Conservation (phyloP, 2,797 vertebrate species). For the Nannoperca australis region DNA sequence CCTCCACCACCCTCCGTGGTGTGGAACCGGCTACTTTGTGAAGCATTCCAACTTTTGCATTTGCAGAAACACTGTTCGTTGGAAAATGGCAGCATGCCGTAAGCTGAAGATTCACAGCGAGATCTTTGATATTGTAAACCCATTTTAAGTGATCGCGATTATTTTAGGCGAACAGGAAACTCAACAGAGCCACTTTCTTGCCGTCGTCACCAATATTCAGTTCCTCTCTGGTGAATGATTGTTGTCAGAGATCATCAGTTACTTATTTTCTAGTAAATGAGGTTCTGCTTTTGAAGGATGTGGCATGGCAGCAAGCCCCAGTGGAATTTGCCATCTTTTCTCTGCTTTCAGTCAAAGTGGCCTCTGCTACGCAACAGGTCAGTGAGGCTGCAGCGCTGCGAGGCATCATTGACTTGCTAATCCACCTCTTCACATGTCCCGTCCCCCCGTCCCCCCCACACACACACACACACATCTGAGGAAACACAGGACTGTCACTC, state of each 20-base stretch:
- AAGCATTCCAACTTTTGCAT: background rate
- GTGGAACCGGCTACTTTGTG: conserved; percentile 19
- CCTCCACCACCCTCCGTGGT: background rate
- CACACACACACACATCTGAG: too few species aligned
- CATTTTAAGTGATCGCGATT: conserved; percentile 10
- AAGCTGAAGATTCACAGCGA: background rate
- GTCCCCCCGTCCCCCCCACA: background rate
- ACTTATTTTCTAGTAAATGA: conserved; percentile 43
- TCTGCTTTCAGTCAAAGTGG: conserved; percentile 23
- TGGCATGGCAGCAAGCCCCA: background rate
- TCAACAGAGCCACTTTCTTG: background rate
- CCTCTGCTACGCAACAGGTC: conserved; percentile 19
- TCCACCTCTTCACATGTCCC: conserved; percentile 15
- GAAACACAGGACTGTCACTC: background rate
- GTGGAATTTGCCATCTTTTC: conserved; percentile 12
- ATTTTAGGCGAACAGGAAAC: conserved; percentile 17
- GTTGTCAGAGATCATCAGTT: conserved; percentile 40
- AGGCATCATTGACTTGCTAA: conserved; percentile 21
- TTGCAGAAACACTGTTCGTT: background rate
- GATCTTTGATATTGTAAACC: background rate
- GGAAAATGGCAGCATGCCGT: background rate
- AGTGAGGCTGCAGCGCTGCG: background rate
- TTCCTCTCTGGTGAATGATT: conserved; percentile 23
- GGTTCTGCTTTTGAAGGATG: conserved; percentile 39
- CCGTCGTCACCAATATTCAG: background rate